Evolutionary conservation across 2,113 vertebrate genomes (phyloP).

Genomic region (Chamaea fasciata): DNA sequence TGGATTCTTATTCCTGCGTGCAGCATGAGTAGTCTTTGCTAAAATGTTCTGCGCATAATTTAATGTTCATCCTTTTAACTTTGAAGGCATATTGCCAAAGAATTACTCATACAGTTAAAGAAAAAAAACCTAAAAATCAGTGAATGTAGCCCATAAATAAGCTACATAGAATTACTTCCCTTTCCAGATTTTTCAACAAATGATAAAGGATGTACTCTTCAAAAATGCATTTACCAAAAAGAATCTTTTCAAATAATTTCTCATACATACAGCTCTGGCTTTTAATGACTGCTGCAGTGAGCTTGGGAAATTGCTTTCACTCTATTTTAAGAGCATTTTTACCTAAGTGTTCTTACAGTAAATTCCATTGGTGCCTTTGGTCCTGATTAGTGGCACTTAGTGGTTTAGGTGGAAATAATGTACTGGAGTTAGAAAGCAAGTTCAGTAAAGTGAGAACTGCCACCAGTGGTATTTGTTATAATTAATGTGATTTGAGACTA

Average conservation of each 20-base stretch:
- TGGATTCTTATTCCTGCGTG: not conserved
- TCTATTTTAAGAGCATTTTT: not conserved
- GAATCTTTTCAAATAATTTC: not conserved
- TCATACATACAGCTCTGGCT: not conserved
- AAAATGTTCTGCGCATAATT: constrained; percentile 2
- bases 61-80: constrained; percentile 47
- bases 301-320: not conserved
- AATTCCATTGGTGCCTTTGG: not conserved
- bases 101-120: constrained; percentile 34
- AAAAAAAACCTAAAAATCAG: not conserved
- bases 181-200: constrained; percentile 1
- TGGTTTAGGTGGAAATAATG: not conserved
- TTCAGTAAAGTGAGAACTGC: not conserved
- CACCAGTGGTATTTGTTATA: not conserved
- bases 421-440: not conserved
- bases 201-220: not conserved
- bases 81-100: constrained; percentile 15
- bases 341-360: not conserved
- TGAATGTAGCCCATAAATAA: not conserved
- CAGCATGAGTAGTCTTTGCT: constrained; percentile 2
- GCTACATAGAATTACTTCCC: not conserved
- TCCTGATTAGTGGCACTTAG: not conserved
- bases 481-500: not conserved
- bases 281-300: not conserved
- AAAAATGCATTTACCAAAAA: constrained; percentile 21